Percentiles rank a stretch among this genome's conserved stretches.
phyloP scores from a whole-genome alignment of 35 echinoderm and acorn worm species.

The Apostichopus parvimensis region DNA sequence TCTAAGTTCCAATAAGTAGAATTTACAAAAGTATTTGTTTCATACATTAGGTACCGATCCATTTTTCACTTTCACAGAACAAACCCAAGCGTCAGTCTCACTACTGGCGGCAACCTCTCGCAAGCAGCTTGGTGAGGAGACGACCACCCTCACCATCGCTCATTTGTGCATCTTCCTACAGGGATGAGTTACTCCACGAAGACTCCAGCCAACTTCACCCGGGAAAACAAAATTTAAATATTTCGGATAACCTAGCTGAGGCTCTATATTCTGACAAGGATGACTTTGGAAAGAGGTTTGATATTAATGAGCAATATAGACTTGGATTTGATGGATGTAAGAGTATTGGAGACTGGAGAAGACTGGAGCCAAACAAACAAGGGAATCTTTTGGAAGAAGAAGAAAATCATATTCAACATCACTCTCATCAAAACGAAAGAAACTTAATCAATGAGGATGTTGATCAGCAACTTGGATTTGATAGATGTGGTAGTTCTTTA shows the following conservation, averaged over 20 bases:
- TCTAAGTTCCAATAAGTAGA: too few species aligned
- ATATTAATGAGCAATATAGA: background rate
- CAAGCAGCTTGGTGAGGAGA: conserved; percentile 10
- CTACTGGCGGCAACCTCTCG: conserved; percentile 32
- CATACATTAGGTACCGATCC: too few species aligned
- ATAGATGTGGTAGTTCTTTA: too few species aligned
- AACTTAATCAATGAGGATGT: too few species aligned
- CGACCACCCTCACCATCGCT: background rate
- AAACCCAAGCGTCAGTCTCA: background rate
- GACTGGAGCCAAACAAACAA: background rate
- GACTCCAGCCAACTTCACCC: background rate
- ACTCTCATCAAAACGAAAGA: too few species aligned
- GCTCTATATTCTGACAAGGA: background rate
- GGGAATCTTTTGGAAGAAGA: background rate
- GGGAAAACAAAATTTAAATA: background rate
- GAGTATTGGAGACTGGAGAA: background rate
- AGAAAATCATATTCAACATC: too few species aligned
- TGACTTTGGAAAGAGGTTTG: background rate
- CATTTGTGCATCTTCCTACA: background rate
- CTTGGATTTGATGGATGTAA: background rate
- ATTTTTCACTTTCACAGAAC: background rate
- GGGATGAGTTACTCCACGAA: background rate
- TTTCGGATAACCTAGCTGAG: too few species aligned
- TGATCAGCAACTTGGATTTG: too few species aligned
- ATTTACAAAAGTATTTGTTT: too few species aligned